phyloP scores from a whole-genome alignment of 2,797 vertebrate species.

The Acrossocheilus wenchowensis region DNA sequence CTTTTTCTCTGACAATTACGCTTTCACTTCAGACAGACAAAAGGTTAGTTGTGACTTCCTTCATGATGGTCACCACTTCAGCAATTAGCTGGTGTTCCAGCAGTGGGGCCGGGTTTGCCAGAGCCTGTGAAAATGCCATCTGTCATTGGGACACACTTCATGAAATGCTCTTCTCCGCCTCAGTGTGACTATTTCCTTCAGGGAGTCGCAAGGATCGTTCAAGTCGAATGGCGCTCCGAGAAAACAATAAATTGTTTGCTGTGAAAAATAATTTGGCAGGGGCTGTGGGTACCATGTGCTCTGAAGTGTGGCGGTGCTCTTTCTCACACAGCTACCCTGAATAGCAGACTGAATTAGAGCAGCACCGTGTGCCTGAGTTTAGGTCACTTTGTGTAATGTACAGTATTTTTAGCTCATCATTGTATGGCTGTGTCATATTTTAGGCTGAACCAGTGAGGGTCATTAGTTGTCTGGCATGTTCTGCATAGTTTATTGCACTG shows the following conservation, averaged over 20 bases:
- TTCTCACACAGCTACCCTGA: constrained; percentile 38
- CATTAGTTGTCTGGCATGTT: not conserved
- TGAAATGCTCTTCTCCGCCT: constrained; percentile 75
- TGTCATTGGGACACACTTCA: constrained; percentile 77
- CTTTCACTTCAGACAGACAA: constrained; percentile 28
- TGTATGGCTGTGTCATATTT: constrained; percentile 16
- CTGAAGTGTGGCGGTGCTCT: constrained; percentile 54
- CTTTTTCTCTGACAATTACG: constrained; percentile 44
- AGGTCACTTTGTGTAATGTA: constrained; percentile 21
- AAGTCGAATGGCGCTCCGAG: no score
- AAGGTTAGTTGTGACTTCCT: constrained; percentile 56
- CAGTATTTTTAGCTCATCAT: constrained; percentile 35
- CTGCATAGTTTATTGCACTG: not conserved
- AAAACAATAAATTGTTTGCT: constrained; percentile 44
- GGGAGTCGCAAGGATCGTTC: no score
- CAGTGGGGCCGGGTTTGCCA: constrained; percentile 68
- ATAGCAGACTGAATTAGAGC: constrained; percentile 58
- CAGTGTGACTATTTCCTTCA: constrained; percentile 71
- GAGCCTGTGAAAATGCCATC: constrained; percentile 76
- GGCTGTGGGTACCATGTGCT: constrained; percentile 60
- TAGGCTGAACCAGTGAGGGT: not conserved
- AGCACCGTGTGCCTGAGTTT: constrained; percentile 23
- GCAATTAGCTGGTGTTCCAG: constrained; percentile 67
- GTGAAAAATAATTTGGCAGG: constrained; percentile 68
- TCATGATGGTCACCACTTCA: constrained; percentile 60